Conservation (phyloP, 2,797 vertebrate species). For the Anguilla pacifica region DNA sequence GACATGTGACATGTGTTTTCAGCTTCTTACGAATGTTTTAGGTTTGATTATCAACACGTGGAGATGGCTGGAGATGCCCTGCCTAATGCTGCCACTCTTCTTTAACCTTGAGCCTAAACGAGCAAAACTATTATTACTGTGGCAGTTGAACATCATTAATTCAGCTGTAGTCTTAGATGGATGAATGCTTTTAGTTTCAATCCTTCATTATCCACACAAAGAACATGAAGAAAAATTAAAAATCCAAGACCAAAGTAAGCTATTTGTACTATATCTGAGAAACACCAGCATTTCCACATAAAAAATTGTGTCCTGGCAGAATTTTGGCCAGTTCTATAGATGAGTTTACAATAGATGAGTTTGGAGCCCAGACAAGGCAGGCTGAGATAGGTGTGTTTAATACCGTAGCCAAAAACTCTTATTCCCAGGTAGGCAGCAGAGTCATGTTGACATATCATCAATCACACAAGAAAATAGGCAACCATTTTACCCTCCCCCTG, state of each 20-base stretch:
- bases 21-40: too few relatives aligned
- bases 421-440: not conserved
- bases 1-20: too few relatives aligned
- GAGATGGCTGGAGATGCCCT: not conserved
- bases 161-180: not conserved
- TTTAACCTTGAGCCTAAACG: not conserved
- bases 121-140: not conserved
- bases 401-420: not conserved
- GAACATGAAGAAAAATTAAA: not conserved
- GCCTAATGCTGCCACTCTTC: not conserved
- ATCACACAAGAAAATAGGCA: not conserved
- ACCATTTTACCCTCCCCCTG: not conserved
- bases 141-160: not conserved
- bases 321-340: not conserved
- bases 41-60: too few relatives aligned
- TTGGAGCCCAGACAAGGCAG: not conserved
- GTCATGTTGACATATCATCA: not conserved
- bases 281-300: not conserved
- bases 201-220: not conserved
- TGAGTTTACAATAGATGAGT: not conserved
- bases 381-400: not conserved
- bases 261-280: not conserved
- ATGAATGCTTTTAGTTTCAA: not conserved
- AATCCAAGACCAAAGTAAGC: not conserved
- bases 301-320: not conserved